Base-by-base conservation (phyloP, 2,888 invertebrate genomes). In the Druceiella hillmani region DNA sequence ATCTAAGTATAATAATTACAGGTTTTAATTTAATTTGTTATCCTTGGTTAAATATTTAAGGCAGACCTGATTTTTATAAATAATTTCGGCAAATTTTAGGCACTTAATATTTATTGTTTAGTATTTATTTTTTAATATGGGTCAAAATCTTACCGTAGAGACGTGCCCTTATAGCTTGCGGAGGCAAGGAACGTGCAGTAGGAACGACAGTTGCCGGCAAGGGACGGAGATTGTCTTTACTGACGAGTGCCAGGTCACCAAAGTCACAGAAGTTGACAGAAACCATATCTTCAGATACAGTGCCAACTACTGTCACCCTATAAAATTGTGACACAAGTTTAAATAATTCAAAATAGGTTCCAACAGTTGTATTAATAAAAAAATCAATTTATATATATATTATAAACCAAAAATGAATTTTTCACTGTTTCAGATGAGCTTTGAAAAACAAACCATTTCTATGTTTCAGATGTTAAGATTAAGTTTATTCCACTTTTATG, bases 211-310 rank as follows among this genome's bases (percentile, higher is more conserved):
- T 51, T 13, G 52, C 37, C 6, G 70, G 69, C 50, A 65, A 56
- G 3, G 64, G 65, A 6, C 70, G 62, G 49, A 70, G 54, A 16
- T 50, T 52, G 22, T 52, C 51, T 4, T 51, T 55, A 3, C 57
- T 50, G 15, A 75, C 57, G 45, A 75, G 55, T 13, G 68, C 66
- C 44, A 77, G 57, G 51, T 79, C 76, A n/a, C 79, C 79, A 49
- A 62, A 79, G 55, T 80, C 80, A 45, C 78, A 76, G 55, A 78
- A 76, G 47, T 76, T 74, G 22, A 78, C 75, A 1, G 74, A 71
- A 16, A 75, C 72, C 59, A 66, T 67, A 33, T 66, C 64, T 4
- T 62, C 48, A 3, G 69, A 71, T 17, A 76, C 67, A 22, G 62
- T 57, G 15, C 70, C 66, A 17, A 73, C 69, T 15, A 76, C 56